Evolutionary conservation across 1,140 invertebrate genomes (phyloP).

Genomic region (Eubasilissa regina): DNA sequence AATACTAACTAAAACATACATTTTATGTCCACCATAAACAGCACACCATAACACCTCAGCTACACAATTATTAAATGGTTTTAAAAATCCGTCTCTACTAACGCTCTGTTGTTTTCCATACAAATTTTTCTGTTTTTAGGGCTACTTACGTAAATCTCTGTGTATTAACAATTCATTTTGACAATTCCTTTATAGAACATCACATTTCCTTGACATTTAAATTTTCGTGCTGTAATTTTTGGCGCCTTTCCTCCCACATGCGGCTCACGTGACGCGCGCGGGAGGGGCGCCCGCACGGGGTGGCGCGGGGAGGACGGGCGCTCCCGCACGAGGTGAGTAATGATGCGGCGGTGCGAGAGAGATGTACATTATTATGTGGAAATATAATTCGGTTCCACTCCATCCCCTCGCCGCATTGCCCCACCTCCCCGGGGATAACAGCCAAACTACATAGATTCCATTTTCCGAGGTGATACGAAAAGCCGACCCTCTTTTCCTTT

Average conservation of each 20-base stretch:
- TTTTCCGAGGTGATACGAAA: constrained; percentile 44
- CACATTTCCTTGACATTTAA: constrained; percentile 36
- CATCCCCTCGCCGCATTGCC: constrained; percentile 2
- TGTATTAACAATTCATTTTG: not conserved
- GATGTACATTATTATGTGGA: constrained; percentile 58
- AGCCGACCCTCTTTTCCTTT: constrained; percentile 20
- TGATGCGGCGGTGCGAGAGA: constrained; percentile 54
- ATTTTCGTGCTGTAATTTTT: constrained; percentile 26
- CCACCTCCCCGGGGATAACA: constrained; percentile 22
- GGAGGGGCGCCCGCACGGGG: not conserved
- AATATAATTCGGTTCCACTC: constrained; percentile 57
- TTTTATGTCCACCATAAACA: no score
- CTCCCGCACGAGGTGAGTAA: constrained; percentile 49
- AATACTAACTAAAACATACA: no score
- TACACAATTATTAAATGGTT: no score
- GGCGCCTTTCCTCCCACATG: constrained; percentile 33
- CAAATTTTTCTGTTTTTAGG: no score
- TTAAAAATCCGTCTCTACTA: no score
- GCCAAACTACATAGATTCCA: constrained; percentile 44
- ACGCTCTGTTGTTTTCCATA: no score
- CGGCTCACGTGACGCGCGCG: constrained; percentile 14
- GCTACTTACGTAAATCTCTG: no score
- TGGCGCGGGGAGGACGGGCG: not conserved
- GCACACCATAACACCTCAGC: no score
- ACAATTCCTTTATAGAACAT: constrained; percentile 23